A percentile compares a stretch with the other conserved stretches of the same genome.
phyloP scores from a whole-genome alignment of 2,888 invertebrate species.

The Heliothis peltigera region DNA sequence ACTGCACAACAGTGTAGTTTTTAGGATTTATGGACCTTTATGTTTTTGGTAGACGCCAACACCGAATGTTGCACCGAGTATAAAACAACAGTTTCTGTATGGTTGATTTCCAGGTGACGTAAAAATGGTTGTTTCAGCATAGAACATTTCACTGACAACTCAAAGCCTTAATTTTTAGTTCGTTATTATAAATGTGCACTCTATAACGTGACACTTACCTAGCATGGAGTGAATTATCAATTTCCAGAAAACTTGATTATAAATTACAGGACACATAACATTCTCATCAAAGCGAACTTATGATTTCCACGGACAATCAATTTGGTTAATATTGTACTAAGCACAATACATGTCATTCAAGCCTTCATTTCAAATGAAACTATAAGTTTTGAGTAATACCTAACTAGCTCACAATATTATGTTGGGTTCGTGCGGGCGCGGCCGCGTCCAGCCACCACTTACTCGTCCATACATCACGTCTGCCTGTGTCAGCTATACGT shows the following conservation, averaged over 20 bases:
- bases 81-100: neutral
- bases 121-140: neutral
- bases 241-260: neutral
- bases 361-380: no score
- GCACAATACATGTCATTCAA: no score
- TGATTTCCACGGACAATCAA: neutral
- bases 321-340: neutral
- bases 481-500: constrained; percentile 55
- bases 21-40: no score
- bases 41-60: no score
- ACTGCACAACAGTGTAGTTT: constrained; percentile 5
- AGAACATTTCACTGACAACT: neutral
- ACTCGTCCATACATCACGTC: constrained; percentile 41
- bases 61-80: no score
- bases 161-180: neutral
- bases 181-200: neutral
- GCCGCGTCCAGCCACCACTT: constrained; percentile 16
- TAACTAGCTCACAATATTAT: constrained; percentile 14
- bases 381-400: neutral
- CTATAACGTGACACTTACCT: neutral
- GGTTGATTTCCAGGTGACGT: neutral
- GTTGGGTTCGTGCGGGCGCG: neutral
- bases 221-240: neutral
- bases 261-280: neutral
- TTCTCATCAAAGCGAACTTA: neutral